Percentiles rank a stretch among this genome's conserved stretches.
Evolutionary conservation across 2,113 vertebrate genomes (phyloP).

Genomic region (Hippoglossus stenolepis): DNA sequence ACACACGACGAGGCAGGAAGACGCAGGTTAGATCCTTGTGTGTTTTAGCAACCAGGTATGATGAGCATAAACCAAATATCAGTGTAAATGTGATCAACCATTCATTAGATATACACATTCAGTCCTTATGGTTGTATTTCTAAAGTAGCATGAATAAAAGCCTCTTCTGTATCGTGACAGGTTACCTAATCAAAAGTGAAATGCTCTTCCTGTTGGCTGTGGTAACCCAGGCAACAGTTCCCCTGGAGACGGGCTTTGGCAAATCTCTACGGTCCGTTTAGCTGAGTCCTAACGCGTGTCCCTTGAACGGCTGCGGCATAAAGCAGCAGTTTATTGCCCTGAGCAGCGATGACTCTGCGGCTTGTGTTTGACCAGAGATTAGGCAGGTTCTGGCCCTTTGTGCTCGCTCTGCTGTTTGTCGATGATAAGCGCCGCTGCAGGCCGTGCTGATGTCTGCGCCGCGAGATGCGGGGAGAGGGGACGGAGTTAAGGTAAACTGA

Average conservation of each 20-base stretch:
- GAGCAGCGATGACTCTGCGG: constrained; percentile 66
- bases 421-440: constrained; percentile 75
- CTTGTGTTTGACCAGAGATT: constrained; percentile 82
- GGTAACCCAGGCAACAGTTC: constrained; percentile 72
- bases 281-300: constrained; percentile 64
- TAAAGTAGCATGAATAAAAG: constrained; percentile 34
- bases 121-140: constrained; percentile 22
- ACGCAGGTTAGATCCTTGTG: background rate
- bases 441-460: constrained; percentile 41
- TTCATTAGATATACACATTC: constrained; percentile 1
- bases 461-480: constrained; percentile 21
- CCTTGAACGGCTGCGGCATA: constrained; percentile 58
- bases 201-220: constrained; percentile 65
- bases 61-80: background rate
- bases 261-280: constrained; percentile 68
- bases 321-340: constrained; percentile 71
- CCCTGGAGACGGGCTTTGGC: constrained; percentile 64
- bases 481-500: constrained; percentile 30
- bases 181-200: constrained; percentile 65
- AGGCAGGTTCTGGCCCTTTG: constrained; percentile 74
- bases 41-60: background rate
- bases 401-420: constrained; percentile 74
- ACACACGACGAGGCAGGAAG: background rate
- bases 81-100: background rate
- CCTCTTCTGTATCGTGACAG: constrained; percentile 44